Evolutionary conservation across 2,888 invertebrate species (phyloP), one percentile per base, ranked within the genome.

Genomic region (Pseudococcus viburni): DNA sequence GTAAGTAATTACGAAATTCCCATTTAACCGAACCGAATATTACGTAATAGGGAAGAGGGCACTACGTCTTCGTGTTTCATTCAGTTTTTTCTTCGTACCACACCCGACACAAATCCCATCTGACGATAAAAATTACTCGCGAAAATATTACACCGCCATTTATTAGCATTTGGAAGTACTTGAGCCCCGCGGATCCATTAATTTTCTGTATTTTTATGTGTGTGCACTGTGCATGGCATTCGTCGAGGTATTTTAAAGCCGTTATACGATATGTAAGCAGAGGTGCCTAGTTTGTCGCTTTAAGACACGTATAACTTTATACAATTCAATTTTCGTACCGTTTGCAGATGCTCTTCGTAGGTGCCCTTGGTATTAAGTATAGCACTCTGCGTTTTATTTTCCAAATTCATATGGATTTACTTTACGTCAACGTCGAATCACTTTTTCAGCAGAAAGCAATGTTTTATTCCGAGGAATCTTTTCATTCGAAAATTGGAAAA

Each of bases 101-200:
- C 51, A 51, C 51, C 17, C 51, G 51, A 51, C 4, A 51, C 59
- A 19, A 59, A 59, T 59, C 19, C 59, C 59, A 59, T 59, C 59
- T 19, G 59, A 59, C 59, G 59, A 59, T 59, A 19, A 59, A 59
- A 19, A 59, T 59, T 59, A 59, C 59, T 59, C 59, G 59, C 59
- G 59, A 59, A 59, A 59, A 59, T 19, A 59, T 11, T 59, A 33
- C 26, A 59, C 59, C 59, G 19, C 7, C 19, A 59, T 59, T 59
- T 59, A 59, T 59, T 59, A 59, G 59, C 19, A 59, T 59, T 59
- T 19, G 59, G 19, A 59, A 59, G 59, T 59, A 59, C 59, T 59
- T 11, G 59, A 59, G 59, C 59, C 19, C 59, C 8, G 19, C 19
- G 59, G 19, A 59, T 59, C 59, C 59, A 59, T 59, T 59, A 59